Evolutionary conservation across 2,113 vertebrate genomes (phyloP).

Genomic region (Trichechus manatus): DNA sequence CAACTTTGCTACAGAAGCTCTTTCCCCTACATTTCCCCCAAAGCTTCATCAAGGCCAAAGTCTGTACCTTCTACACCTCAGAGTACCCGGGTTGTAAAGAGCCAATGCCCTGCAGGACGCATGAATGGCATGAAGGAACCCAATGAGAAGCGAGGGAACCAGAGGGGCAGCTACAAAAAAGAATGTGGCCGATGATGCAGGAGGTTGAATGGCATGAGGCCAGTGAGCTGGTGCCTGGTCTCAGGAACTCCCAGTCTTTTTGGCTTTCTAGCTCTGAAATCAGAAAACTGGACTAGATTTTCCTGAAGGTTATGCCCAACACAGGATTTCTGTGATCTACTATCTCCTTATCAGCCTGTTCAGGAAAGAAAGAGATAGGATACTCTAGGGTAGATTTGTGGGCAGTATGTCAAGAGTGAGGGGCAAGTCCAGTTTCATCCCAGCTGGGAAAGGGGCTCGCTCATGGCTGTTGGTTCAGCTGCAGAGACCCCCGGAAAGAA

Average conservation of each 20-base stretch:
- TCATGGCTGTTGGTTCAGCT: background rate
- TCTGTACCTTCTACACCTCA: background rate
- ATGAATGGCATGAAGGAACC: background rate
- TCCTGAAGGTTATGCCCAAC: background rate
- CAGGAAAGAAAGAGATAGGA: background rate
- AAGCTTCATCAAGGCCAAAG: background rate
- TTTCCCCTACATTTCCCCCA: background rate
- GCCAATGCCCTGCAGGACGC: background rate
- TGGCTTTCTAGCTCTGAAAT: background rate
- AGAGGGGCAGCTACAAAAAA: background rate
- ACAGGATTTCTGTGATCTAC: background rate
- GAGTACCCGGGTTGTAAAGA: background rate
- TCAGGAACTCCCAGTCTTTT: background rate
- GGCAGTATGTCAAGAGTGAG: background rate
- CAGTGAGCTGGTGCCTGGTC: background rate
- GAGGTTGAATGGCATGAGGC: background rate
- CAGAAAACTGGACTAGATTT: background rate
- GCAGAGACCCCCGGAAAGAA: background rate
- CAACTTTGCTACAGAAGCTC: background rate
- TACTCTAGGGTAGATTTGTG: background rate
- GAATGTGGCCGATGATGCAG: rapidly evolving
- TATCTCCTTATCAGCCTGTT: background rate
- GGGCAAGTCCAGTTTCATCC: background rate
- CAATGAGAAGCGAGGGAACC: background rate
- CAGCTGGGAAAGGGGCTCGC: background rate